Percentiles rank a stretch among this genome's conserved stretches.
phyloP scores from a whole-genome alignment of 2,797 vertebrate species.

The Momotus momota region DNA sequence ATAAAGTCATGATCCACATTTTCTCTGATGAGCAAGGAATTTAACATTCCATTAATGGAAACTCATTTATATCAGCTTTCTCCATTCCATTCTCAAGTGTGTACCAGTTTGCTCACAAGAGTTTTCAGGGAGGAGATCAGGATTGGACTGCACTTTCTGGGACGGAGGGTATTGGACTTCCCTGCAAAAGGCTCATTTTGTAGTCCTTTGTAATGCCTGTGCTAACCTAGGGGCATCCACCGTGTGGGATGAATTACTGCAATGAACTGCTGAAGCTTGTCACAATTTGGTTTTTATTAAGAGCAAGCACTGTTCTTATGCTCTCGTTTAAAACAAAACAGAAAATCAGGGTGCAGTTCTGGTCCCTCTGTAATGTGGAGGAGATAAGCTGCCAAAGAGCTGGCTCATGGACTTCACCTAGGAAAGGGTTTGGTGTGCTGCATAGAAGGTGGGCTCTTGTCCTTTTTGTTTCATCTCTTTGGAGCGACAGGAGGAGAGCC shows the following conservation, averaged over 20 bases:
- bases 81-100: background rate
- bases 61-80: background rate
- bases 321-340: background rate
- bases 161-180: background rate
- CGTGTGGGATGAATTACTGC: background rate
- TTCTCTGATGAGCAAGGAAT: background rate
- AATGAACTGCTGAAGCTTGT: background rate
- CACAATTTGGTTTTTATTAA: background rate
- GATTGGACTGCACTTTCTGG: background rate
- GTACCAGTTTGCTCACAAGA: background rate
- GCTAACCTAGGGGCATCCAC: background rate
- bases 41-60: constrained; percentile 32
- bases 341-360: background rate
- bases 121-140: background rate
- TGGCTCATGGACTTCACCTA: background rate
- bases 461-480: background rate
- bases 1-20: background rate
- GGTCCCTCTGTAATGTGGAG: background rate
- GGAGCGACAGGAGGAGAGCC: background rate
- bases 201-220: background rate
- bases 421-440: background rate
- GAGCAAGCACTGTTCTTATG: rapidly evolving
- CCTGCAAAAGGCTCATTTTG: background rate
- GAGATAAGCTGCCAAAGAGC: background rate
- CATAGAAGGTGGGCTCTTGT: background rate